Evolutionary conservation across 1,140 invertebrate species (phyloP).

Genomic region (Tachypleus tridentatus): DNA sequence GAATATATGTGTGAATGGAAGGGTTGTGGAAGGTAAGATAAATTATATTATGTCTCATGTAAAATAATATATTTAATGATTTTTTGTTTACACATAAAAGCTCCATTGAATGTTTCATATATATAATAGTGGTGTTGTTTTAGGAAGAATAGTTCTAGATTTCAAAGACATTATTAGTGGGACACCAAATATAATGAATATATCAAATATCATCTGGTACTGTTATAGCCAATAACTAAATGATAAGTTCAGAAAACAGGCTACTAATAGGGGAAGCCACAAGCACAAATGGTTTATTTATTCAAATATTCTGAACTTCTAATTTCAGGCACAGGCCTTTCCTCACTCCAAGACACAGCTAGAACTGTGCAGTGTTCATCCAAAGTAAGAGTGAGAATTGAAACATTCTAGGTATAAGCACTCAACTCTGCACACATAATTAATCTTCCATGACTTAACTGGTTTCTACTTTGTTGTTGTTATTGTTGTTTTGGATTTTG

Average conservation of each 20-base stretch:
- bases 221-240: too few relatives aligned
- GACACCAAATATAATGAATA: neutral
- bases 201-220: too few relatives aligned
- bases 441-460: too few relatives aligned
- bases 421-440: too few relatives aligned
- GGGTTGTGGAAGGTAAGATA: slow-evolving; percentile 60
- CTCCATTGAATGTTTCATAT: too few relatives aligned
- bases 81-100: too few relatives aligned
- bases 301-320: neutral
- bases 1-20: slow-evolving; percentile 80
- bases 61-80: neutral
- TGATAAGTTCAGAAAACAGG: too few relatives aligned
- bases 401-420: neutral
- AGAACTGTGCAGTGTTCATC: slow-evolving; percentile 18
- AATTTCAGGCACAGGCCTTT: slow-evolving; percentile 4
- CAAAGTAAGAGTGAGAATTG: slow-evolving; percentile 15
- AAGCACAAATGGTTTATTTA: neutral
- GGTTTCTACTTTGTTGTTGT: too few relatives aligned
- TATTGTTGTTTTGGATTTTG: too few relatives aligned
- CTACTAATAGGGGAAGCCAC: neutral
- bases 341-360: slow-evolving; percentile 16
- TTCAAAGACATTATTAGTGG: neutral
- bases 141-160: neutral
- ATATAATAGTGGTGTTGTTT: neutral
- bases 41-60: slow-evolving; percentile 5